These are phyloP conservation scores for Colinus virginianus DNA, from an alignment of 2,113 vertebrate species.

Conservation along the genomic window DNA sequence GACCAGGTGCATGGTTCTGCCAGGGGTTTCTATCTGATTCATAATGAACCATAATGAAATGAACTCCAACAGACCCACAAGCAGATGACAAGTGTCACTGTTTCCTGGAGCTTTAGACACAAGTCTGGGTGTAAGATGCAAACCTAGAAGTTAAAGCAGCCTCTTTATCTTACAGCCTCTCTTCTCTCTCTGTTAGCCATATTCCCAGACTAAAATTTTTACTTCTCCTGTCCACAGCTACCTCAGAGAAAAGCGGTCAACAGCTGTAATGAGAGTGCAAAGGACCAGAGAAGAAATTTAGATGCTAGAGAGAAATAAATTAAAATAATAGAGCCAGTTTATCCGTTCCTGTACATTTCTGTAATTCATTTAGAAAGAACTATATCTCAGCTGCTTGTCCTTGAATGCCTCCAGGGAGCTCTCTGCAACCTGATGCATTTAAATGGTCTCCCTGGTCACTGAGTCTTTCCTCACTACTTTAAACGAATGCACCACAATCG, in stretches of 20 bases:
- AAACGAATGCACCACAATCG: not conserved
- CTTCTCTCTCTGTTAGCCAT: not conserved
- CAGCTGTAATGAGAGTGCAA: not conserved
- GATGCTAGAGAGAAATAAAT: slow-evolving; percentile 3
- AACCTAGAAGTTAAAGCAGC: not conserved
- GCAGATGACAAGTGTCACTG: not conserved
- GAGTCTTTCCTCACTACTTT: not conserved
- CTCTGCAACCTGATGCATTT: not conserved
- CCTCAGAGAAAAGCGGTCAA: not conserved
- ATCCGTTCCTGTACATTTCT: not conserved
- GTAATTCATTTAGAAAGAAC: slow-evolving; percentile 31
- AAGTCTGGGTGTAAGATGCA: not conserved
- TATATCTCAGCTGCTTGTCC: slow-evolving; percentile 6
- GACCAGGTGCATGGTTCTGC: not conserved
- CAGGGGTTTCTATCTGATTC: not conserved
- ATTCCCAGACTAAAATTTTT: not conserved
- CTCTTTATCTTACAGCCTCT: not conserved
- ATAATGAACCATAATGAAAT: not conserved
- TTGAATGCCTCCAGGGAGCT: not conserved
- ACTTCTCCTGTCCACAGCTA: not conserved
- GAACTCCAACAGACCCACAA: not conserved
- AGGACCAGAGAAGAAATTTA: not conserved
- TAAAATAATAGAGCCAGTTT: not conserved
- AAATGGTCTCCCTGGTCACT: not conserved
- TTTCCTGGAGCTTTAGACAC: not conserved